Conservation (phyloP, 2,888 invertebrate species). For the Lamellibrachia columna region DNA sequence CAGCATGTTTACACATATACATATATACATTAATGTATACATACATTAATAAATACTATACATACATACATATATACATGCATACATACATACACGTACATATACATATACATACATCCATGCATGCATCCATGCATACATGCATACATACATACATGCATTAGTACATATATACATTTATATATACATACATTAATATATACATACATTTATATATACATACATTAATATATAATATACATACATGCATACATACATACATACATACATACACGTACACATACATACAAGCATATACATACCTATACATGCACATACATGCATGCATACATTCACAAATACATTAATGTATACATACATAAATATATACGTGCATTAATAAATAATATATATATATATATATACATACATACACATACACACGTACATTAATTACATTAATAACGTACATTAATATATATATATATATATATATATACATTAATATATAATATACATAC, state of each 20-base stretch:
- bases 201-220: background rate
- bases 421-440: too few species aligned
- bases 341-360: too few species aligned
- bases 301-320: too few species aligned
- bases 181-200: too few species aligned
- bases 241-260: background rate
- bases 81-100: background rate
- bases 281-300: background rate
- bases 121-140: background rate
- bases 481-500: too few species aligned
- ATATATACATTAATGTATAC: background rate
- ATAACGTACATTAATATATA: too few species aligned
- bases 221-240: background rate
- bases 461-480: background rate
- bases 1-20: background rate
- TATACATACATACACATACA: too few species aligned
- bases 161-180: background rate
- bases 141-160: background rate
- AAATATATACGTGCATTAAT: background rate
- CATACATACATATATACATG: background rate
- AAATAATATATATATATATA: background rate
- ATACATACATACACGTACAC: constrained; percentile 17
- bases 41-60: background rate
- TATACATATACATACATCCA: background rate
- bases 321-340: too few species aligned